Evolutionary conservation across 2,888 invertebrate species (phyloP).

Genomic region (Plebejus argus): DNA sequence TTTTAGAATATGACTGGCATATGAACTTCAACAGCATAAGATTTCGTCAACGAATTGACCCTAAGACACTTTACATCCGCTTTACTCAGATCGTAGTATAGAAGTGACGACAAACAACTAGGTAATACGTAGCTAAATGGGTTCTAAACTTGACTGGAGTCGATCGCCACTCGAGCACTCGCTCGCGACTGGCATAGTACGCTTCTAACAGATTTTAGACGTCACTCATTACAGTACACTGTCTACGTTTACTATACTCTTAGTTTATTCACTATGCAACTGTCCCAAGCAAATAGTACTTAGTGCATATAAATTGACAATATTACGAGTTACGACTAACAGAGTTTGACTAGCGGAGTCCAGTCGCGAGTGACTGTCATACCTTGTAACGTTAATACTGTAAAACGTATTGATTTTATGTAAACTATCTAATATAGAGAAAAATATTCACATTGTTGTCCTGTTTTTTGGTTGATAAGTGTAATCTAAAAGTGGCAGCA

Average conservation of each 20-base stretch:
- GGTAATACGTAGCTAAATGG: constrained; percentile 7
- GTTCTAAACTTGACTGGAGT: constrained; percentile 11
- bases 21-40: constrained; percentile 17
- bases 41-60: constrained; percentile 29
- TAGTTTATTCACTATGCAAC: neutral
- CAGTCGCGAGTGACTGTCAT: neutral
- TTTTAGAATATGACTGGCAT: constrained; percentile 27
- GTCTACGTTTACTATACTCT: neutral
- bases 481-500: constrained; percentile 30
- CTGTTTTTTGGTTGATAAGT: neutral
- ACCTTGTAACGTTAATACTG: constrained; percentile 20
- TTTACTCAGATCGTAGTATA: constrained; percentile 20
- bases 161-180: neutral
- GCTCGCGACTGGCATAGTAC: neutral
- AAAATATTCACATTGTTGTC: constrained; percentile 13
- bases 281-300: constrained; percentile 6
- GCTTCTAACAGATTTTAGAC: neutral
- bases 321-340: neutral
- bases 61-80: constrained; percentile 3
- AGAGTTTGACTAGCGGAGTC: neutral
- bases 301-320: neutral
- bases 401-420: constrained; percentile 15
- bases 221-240: neutral
- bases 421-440: constrained; percentile 25
- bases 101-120: constrained; percentile 24